Percentiles rank a stretch among this genome's conserved stretches.
Evolutionary conservation across 2,797 vertebrate species (phyloP).

Genomic region (Neosalanx taihuensis): DNA sequence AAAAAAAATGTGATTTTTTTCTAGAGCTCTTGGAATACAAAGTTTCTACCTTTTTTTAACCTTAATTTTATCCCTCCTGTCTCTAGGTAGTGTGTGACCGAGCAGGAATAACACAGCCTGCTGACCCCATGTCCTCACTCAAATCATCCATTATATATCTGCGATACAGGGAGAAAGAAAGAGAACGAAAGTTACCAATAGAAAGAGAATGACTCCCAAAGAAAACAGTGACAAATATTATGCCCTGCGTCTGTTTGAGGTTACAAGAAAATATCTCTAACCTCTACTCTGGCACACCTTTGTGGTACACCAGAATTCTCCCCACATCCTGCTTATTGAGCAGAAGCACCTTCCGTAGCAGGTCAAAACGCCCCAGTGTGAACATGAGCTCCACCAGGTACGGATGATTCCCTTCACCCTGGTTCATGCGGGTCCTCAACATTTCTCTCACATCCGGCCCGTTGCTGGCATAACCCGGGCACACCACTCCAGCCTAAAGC

Average conservation of each 20-base stretch:
- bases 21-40: no score
- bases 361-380: neutral
- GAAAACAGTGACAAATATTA: neutral
- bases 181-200: neutral
- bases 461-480: neutral
- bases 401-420: neutral
- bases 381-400: conserved; percentile 8
- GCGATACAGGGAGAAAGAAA: conserved; percentile 34
- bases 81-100: conserved; percentile 58
- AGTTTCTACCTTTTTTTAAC: conserved; percentile 60
- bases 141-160: conserved; percentile 85
- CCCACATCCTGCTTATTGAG: neutral
- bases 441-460: neutral
- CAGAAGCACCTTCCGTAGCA: neutral
- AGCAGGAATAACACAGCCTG: conserved; percentile 79
- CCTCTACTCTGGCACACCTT: neutral
- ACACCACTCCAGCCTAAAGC: neutral
- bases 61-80: conserved; percentile 73
- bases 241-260: no score
- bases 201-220: neutral
- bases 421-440: neutral
- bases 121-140: conserved; percentile 75
- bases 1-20: neutral
- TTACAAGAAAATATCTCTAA: neutral
- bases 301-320: neutral